These are phyloP conservation scores for Galemys pyrenaicus DNA, from an alignment of 2,113 vertebrate genomes.

Conservation along the genomic window DNA sequence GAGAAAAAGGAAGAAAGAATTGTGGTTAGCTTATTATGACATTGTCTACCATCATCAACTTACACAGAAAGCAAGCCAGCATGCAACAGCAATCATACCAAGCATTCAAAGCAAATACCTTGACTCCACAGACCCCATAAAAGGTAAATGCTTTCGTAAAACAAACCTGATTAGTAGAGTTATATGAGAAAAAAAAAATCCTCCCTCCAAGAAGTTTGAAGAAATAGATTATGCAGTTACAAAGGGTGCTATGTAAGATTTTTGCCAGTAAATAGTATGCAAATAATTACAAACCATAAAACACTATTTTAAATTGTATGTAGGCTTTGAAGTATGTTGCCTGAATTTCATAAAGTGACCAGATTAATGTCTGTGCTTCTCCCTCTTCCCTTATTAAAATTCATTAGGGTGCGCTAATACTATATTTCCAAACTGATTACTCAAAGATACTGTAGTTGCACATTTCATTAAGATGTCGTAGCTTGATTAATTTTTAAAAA, in stretches of 20 bases:
- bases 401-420: slow-evolving; percentile 58
- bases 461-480: slow-evolving; percentile 54
- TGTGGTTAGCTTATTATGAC: slow-evolving; percentile 83
- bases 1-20: slow-evolving; percentile 85
- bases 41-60: slow-evolving; percentile 80
- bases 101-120: slow-evolving; percentile 78
- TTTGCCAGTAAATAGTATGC: slow-evolving; percentile 62
- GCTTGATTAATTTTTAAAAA: slow-evolving; percentile 56
- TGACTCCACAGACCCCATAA: slow-evolving; percentile 63
- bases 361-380: slow-evolving; percentile 74
- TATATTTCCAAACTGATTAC: slow-evolving; percentile 59
- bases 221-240: slow-evolving; percentile 62
- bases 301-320: slow-evolving; percentile 63
- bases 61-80: slow-evolving; percentile 83
- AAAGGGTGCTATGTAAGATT: slow-evolving; percentile 60
- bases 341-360: slow-evolving; percentile 73
- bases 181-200: slow-evolving; percentile 56
- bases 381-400: slow-evolving; percentile 51
- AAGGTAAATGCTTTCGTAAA: slow-evolving; percentile 79
- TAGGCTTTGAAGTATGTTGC: slow-evolving; percentile 74
- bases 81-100: slow-evolving; percentile 76
- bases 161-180: slow-evolving; percentile 75
- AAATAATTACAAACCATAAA: slow-evolving; percentile 76
- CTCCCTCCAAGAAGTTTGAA: slow-evolving; percentile 67
- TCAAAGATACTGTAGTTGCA: background rate